Evolutionary conservation across 37 sponge, comb jelly and placozoan species (phyloP), one percentile per base, ranked within the genome.

Genomic region (Halichondria panicea): DNA sequence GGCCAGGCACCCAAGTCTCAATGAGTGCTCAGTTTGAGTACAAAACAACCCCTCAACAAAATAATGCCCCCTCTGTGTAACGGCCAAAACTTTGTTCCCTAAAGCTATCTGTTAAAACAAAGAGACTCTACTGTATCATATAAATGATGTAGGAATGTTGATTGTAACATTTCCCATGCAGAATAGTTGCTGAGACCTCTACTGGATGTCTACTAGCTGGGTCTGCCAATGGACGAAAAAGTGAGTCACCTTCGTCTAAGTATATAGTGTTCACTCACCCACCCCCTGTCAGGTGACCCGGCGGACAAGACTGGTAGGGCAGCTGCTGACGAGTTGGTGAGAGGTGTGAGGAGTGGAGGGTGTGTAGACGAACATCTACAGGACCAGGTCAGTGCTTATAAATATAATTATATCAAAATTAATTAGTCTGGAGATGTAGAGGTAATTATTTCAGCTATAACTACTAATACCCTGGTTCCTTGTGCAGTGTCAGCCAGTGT

Each of bases 361-460:
- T 95, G 96, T 89, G 92, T 91, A 60, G 96, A 92, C 74, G 83
- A 84, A 19, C 66, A 95, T 57, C 48, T 95, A 24, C 96, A 95
- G 45, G 96, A 95, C 52, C 94, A 93, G 87, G 93, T 88, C 3
- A 43, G 56, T 8, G 52, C 15, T 48, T 48, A 48, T 48, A 37
- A 45, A 74, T 33, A n/a, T 19, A 39, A 57, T 56, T 57, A 28
- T 9, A 28, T 13, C 13, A 57, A 57, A 56, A 61, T 11, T 15
- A 60, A 21, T 11, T 15, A 63, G 65, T 21, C 33, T 3, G 33
- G 38, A 27, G 35, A 28, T 33, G 32, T 25, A 8, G 70, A 40
- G 25, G 70, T 4, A 41, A 45, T 42, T 12, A 6, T 48, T 66
- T n/a, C 36, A 66, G 27, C 31, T 31, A 31, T 44, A 66, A 66